Percentiles rank a stretch among this genome's conserved stretches.
Evolutionary conservation across 2,113 vertebrate genomes (phyloP).

Genomic region (Blennius ocellaris): DNA sequence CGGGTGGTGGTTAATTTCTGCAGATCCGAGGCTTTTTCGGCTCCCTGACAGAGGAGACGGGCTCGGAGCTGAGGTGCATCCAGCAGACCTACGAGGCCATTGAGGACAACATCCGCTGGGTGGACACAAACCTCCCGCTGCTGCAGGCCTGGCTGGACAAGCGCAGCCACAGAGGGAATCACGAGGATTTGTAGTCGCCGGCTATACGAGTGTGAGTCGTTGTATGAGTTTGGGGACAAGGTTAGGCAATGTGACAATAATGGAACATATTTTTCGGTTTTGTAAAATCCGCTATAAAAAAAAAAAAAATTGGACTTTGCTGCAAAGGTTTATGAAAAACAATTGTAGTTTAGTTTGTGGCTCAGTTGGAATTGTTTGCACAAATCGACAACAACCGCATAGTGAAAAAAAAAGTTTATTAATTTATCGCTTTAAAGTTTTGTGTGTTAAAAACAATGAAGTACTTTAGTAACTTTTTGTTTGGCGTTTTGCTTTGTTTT

Average conservation of each 20-base stretch:
- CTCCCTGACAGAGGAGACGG: conserved; percentile 84
- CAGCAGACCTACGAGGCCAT: conserved; percentile 89
- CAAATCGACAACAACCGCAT: too few relatives aligned
- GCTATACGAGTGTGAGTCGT: neutral
- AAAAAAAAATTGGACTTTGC: too few relatives aligned
- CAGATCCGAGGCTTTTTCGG: conserved; percentile 89
- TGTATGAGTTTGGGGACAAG: neutral
- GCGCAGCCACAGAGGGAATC: conserved; percentile 16
- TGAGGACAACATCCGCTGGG: conserved; percentile 91
- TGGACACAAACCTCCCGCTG: conserved; percentile 86
- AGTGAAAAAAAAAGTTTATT: too few relatives aligned
- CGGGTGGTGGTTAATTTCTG: neutral
- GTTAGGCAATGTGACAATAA: neutral
- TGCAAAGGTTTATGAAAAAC: too few relatives aligned
- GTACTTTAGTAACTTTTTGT: too few relatives aligned
- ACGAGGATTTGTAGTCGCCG: conserved; percentile 59
- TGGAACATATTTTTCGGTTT: neutral
- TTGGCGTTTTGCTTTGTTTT: too few relatives aligned
- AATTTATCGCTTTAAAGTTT: too few relatives aligned
- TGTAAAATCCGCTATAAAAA: too few relatives aligned
- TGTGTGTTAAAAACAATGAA: too few relatives aligned
- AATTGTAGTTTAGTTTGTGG: too few relatives aligned
- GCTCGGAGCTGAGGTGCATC: conserved; percentile 86
- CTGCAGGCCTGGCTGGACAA: conserved; percentile 84
- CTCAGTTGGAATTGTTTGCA: too few relatives aligned